Evolutionary conservation across 2,113 vertebrate genomes (phyloP), one percentile per base, ranked within the genome.

Genomic region (Chloropsis cyanopogon): DNA sequence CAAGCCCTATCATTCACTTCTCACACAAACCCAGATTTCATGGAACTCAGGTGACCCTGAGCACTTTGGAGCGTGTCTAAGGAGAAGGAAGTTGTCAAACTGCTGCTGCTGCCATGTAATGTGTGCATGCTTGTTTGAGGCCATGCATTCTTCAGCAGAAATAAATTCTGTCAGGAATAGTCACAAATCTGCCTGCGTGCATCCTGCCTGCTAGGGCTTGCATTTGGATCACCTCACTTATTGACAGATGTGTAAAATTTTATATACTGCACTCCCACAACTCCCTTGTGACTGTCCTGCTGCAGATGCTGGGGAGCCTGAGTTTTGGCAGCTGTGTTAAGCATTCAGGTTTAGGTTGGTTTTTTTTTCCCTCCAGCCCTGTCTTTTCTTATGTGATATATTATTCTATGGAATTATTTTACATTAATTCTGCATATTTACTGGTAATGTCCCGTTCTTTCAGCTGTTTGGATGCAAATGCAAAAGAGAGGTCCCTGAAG

Each of bases 191-290:
- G 90, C 94, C 96, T 90, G 83, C 4, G 0, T 95, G 82, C 82
- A 86, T 96, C 76, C 90, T 93, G 95, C 82, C 82, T 96, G 93
- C 88, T 92, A 57, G 88, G 47, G 64, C 81, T 94, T 96, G 95
- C 93, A 84, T 96, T 96, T 96, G 95, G 92, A 95, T 97, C 95
- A 92, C 92, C 93, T 96, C 93, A 76, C 88, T 72, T 96, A 96
- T 88, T 96, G 95, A 97, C 96, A 96, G 93, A 97, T 84, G 93
- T 90, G 83, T 96, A 96, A 96, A 96, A 93, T 96, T 95, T 95
- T 97, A 95, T 92, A 94, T 90, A 92, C 90, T 94, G 68, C 86
- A 76, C 88, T 97, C 96, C 93, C 95, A 96, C 92, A 96, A 72
- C 82, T 97, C 95, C 90, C 96, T 28, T 86, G 93, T 88, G 95